phyloP scores from a whole-genome alignment of 2,797 vertebrate genomes.

The Arnoldichthys spilopterus region DNA sequence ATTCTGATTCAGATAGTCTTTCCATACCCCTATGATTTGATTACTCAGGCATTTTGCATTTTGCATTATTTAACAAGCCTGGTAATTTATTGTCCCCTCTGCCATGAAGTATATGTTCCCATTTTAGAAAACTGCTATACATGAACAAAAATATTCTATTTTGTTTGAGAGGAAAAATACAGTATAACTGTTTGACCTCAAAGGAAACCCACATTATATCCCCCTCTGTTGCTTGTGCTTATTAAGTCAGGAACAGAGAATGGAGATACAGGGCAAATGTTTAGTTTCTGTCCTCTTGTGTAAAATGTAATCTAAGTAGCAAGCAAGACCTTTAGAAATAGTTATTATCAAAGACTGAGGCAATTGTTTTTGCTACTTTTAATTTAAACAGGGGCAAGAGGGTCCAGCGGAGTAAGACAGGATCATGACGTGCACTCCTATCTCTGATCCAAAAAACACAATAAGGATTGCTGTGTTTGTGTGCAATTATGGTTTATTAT shows the following conservation, averaged over 20 bases:
- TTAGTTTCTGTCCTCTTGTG: background rate
- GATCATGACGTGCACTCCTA: background rate
- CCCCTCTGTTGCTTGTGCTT: too few species aligned
- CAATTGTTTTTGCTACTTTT: background rate
- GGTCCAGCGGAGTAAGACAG: background rate
- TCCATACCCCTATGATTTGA: too few species aligned
- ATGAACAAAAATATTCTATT: too few species aligned
- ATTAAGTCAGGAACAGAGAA: background rate
- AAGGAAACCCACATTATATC: too few species aligned
- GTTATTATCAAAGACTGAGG: background rate
- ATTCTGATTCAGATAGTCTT: too few species aligned
- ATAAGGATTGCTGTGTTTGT: background rate
- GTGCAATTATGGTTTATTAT: constrained; percentile 8
- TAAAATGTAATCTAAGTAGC: background rate
- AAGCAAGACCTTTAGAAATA: background rate
- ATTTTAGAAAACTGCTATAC: too few species aligned
- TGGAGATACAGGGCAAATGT: background rate
- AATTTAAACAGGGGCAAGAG: constrained; percentile 7
- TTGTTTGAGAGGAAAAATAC: too few species aligned
- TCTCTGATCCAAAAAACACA: constrained; percentile 7
- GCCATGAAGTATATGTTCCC: too few species aligned
- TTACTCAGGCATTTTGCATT: too few species aligned
- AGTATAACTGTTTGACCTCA: too few species aligned
- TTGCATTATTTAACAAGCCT: too few species aligned
- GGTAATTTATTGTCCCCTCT: too few species aligned